Percentiles rank a stretch among this genome's conserved stretches.
Conservation (phyloP, 2,888 invertebrate genomes). For the Helicoverpa assulta region DNA sequence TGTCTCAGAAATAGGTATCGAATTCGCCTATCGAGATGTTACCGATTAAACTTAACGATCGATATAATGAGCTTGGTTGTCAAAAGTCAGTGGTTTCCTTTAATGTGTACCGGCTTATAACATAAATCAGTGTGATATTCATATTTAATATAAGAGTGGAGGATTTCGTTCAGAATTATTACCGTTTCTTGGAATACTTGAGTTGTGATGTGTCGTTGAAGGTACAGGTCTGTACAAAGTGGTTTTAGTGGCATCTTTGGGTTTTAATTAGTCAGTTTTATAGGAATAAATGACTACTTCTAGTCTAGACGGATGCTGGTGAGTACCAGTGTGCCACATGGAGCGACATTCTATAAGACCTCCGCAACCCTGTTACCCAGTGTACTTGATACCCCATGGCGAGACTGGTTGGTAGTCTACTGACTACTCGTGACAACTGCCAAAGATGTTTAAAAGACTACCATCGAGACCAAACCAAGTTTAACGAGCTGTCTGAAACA, state of each 20-base stretch:
- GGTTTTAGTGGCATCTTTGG: conserved; percentile 26
- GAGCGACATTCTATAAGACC: too few species aligned
- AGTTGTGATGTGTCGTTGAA: conserved; percentile 72
- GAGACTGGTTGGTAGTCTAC: too few species aligned
- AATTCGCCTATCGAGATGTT: conserved; percentile 58
- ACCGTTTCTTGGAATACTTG: conserved; percentile 79
- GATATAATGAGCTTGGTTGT: conserved; percentile 61
- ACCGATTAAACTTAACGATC: conserved; percentile 59
- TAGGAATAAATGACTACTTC: too few species aligned
- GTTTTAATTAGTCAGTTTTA: not conserved
- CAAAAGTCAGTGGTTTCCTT: conserved; percentile 72
- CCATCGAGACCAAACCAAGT: too few species aligned
- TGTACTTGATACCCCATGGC: too few species aligned
- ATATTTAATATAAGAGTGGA: conserved; percentile 81
- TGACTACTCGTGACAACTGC: too few species aligned
- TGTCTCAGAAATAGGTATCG: conserved; percentile 51
- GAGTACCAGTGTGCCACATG: too few species aligned
- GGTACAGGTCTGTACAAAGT: conserved; percentile 63
- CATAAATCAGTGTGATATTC: conserved; percentile 82
- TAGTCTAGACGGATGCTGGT: too few species aligned
- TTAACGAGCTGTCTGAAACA: too few species aligned
- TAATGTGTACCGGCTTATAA: conserved; percentile 64
- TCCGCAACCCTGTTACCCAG: too few species aligned
- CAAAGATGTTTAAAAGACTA: too few species aligned
- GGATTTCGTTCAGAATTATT: conserved; percentile 80